Conservation (phyloP, 2,797 vertebrate genomes). For the Enteromius unitaeniatus region DNA sequence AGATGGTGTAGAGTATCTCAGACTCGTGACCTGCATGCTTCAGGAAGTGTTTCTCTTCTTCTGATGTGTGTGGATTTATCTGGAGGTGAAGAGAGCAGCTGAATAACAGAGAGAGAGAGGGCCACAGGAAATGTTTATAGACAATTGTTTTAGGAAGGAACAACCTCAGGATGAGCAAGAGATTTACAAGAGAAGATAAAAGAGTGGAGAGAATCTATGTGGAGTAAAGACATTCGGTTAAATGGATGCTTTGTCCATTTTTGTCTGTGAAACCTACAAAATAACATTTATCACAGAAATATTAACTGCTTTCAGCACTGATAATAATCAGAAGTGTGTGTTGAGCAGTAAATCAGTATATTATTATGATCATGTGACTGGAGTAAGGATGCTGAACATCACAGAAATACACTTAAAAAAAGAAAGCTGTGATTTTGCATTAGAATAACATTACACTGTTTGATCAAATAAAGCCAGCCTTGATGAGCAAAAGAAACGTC, state of each 20-base stretch:
- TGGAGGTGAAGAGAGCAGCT: neutral
- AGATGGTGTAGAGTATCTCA: neutral
- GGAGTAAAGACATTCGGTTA: neutral
- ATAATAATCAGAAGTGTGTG: neutral
- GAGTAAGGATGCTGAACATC: neutral
- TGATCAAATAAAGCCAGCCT: neutral
- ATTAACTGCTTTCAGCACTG: neutral
- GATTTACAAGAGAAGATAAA: neutral
- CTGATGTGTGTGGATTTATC: neutral
- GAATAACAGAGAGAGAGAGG: neutral
- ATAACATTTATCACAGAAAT: neutral
- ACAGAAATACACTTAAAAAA: no score
- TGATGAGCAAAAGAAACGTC: no score
- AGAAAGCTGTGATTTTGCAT: neutral
- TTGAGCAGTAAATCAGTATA: neutral
- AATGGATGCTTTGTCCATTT: no score
- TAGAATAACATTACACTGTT: neutral
- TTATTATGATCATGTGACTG: neutral
- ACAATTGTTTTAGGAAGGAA: neutral
- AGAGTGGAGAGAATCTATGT: no score
- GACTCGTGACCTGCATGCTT: neutral
- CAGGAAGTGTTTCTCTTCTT: neutral
- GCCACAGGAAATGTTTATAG: neutral
- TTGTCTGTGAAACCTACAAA: neutral
- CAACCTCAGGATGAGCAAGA: neutral